phyloP scores from a whole-genome alignment of 2,113 vertebrate species.

The Chaenogobius annularis region DNA sequence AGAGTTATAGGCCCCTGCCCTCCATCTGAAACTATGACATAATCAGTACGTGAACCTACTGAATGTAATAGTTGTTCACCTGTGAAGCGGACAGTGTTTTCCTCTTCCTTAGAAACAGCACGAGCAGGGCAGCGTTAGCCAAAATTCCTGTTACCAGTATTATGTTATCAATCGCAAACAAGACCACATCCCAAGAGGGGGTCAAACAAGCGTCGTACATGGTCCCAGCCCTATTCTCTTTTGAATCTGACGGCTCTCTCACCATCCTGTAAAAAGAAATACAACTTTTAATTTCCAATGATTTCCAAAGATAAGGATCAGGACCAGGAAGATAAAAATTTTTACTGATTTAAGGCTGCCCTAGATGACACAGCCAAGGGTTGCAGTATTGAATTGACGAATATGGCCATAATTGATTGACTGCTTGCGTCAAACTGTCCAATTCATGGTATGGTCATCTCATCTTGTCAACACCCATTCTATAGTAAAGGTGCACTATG shows the following conservation, averaged over 20 bases:
- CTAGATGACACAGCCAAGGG: not conserved
- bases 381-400: too few species aligned
- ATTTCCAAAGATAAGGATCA: not conserved
- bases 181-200: not conserved
- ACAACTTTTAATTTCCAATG: not conserved
- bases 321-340: not conserved
- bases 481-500: not conserved
- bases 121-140: constrained; percentile 32
- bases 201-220: not conserved
- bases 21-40: too few species aligned
- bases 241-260: not conserved
- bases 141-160: constrained; percentile 11
- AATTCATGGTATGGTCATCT: not conserved
- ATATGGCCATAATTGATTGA: not conserved
- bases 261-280: not conserved
- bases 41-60: not conserved
- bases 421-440: not conserved
- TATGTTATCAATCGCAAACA: not conserved
- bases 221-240: too few species aligned
- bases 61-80: constrained; percentile 10
- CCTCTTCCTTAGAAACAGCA: constrained; percentile 33
- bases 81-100: constrained; percentile 38
- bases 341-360: not conserved
- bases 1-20: too few species aligned
- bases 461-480: not conserved